Conservation (phyloP, 2,797 vertebrate genomes). For the Crenichthys baileyi region DNA sequence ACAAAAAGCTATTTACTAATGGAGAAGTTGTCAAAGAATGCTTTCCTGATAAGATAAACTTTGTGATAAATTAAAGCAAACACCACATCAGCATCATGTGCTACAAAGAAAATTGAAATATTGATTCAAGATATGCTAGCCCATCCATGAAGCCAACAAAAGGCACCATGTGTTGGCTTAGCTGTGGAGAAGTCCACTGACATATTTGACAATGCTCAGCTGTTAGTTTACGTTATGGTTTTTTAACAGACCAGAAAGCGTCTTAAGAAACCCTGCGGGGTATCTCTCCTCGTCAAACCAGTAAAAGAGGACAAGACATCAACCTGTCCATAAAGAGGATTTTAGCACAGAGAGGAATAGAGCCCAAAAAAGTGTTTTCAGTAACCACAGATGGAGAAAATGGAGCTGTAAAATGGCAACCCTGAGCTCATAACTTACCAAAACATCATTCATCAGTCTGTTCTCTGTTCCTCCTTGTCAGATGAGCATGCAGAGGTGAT, state of each 20-base stretch:
- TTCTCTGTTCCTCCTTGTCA: too few relatives aligned
- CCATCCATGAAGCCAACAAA: background rate
- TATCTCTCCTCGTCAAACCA: background rate
- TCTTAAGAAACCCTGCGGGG: slow-evolving; percentile 25
- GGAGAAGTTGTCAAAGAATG: slow-evolving; percentile 29
- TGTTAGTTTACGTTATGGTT: background rate
- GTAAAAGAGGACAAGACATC: too few relatives aligned
- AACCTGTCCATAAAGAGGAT: too few relatives aligned
- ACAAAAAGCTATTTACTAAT: slow-evolving; percentile 34
- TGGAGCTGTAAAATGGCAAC: too few relatives aligned
- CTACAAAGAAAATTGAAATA: slow-evolving; percentile 18
- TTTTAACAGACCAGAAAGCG: slow-evolving; percentile 19
- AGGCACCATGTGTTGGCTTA: slow-evolving; percentile 22
- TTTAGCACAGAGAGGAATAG: too few relatives aligned
- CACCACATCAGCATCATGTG: slow-evolving; percentile 17
- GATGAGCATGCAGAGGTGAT: too few relatives aligned
- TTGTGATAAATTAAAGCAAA: slow-evolving; percentile 23
- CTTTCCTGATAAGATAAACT: slow-evolving; percentile 28
- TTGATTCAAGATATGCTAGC: slow-evolving; percentile 11
- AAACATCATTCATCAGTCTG: too few relatives aligned
- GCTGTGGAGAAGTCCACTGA: too few relatives aligned
- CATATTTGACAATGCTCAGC: too few relatives aligned
- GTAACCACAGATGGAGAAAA: too few relatives aligned
- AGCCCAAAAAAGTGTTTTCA: too few relatives aligned
- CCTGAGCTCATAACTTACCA: too few relatives aligned